These are phyloP conservation scores for Orthonyx spaldingii DNA, from an alignment of 2,113 vertebrate species.

Conservation along the genomic window DNA sequence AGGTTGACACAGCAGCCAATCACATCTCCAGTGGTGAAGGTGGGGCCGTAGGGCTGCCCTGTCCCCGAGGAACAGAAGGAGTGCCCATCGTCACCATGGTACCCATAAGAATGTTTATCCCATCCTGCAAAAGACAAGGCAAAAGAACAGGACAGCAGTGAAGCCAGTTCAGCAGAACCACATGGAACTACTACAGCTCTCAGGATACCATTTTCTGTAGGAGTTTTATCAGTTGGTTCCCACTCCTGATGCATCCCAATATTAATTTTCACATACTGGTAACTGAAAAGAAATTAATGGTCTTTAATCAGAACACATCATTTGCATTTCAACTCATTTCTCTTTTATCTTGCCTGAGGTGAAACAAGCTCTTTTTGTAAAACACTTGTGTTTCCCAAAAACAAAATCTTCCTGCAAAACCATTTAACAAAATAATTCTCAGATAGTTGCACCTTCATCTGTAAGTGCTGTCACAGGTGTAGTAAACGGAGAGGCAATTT, in stretches of 20 bases:
- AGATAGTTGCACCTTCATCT: not conserved
- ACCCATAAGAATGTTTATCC: slow-evolving; percentile 98
- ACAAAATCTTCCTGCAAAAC: not conserved
- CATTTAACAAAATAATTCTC: not conserved
- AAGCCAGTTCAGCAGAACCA: not conserved
- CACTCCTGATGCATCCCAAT: not conserved
- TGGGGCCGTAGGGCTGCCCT: slow-evolving; percentile 95
- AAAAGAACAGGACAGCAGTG: not conserved
- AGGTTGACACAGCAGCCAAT: slow-evolving; percentile 98
- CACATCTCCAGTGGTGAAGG: slow-evolving; percentile 96
- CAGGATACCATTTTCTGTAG: not conserved
- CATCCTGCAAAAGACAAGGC: slow-evolving; percentile 76
- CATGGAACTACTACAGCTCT: not conserved
- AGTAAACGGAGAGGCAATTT: not conserved
- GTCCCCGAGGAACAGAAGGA: slow-evolving; percentile 98
- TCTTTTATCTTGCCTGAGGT: not conserved
- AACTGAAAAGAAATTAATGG: not conserved
- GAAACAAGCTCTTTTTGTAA: not conserved
- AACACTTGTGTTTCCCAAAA: not conserved
- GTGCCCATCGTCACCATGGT: slow-evolving; percentile 96
- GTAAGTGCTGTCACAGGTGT: rapidly evolving
- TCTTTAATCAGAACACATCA: not conserved
- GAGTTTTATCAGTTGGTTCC: not conserved
- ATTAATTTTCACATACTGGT: not conserved
- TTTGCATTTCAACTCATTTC: not conserved